Base-by-base conservation (phyloP, 2,888 invertebrate genomes). In the Notodonta ziczac region DNA sequence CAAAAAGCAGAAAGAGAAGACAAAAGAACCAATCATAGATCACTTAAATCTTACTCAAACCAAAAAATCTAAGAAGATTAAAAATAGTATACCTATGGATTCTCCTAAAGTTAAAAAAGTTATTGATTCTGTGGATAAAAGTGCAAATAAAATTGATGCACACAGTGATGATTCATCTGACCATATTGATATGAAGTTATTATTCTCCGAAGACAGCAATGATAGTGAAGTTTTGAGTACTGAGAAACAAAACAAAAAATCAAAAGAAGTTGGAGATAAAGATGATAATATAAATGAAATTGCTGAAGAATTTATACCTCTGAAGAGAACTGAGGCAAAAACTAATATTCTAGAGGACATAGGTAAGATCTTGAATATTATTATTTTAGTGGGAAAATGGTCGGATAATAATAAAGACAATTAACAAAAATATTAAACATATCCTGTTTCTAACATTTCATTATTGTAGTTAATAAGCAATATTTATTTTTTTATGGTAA, bases 141-240 rank as follows among this genome's bases (percentile, higher is more conserved):
- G 46, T 51, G 24, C 24, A 24, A 57, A 60, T 9, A 65, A 65
- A 52, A 61, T 59, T 42, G 62, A 53, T 35, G 50, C 53, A 48
- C 63, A 72, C 24, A 77, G 79, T 40, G 83, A 82, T 61, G 75
- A 76, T 48, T 84, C 84, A 13, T 90, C 90, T 4, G 87, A 88
- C 76, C 87, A 86, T 13, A 88, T 91, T 67, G 86, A 90, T 69
- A 79, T 93, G 75, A 81, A 85, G 63, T 74, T 92, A 42, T 70
- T 93, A 13, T 91, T 93, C 69, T 83, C 89, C 63, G 91, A 92
- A 73, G 89, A 91, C 39, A 91, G 90, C 62, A 86, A 81, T 70
- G 86, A 84, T 56, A 83, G 82, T 75, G 82, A 80, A 46, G 67
- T 52, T 5, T 7, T 77, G 9, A 74, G 67, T 24, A 62, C 61